Conservation (phyloP, 2,888 invertebrate species). For the Dione vanillae region DNA sequence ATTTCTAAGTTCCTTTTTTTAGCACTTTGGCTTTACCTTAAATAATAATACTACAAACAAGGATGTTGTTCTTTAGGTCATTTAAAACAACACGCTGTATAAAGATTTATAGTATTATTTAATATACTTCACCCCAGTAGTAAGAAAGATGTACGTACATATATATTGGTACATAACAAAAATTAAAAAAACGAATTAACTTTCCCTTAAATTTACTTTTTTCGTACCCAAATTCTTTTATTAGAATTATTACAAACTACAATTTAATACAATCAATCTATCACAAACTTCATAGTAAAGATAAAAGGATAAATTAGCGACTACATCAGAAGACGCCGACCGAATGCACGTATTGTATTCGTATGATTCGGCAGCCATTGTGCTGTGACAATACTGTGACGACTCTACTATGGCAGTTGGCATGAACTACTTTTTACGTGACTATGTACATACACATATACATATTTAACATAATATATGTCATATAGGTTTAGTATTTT, state of each 20-base stretch:
- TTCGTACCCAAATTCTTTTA: not conserved
- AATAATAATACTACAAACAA: not conserved
- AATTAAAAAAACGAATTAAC: too few species aligned
- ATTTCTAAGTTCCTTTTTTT: not conserved
- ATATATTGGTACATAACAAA: too few species aligned
- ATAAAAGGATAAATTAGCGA: conserved; percentile 36
- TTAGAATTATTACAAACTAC: not conserved
- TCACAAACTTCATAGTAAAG: conserved; percentile 19
- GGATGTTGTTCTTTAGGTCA: not conserved
- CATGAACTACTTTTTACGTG: conserved; percentile 1
- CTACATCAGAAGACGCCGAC: conserved; percentile 29
- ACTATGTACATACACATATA: not conserved
- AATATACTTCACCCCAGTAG: too few species aligned
- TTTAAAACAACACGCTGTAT: too few species aligned
- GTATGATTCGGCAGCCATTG: conserved; percentile 47
- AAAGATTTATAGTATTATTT: too few species aligned
- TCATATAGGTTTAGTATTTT: too few species aligned
- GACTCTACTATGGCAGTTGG: conserved; percentile 27
- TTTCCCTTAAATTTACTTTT: too few species aligned
- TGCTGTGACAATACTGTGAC: conserved; percentile 44
- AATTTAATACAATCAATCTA: not conserved
- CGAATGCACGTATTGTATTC: conserved; percentile 47
- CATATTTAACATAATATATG: too few species aligned
- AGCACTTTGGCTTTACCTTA: not conserved
- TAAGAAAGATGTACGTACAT: too few species aligned